A percentile compares a stretch with the other conserved stretches of the same genome.
Conservation (phyloP, 64 coral and sea anemone species). For the Exaiptasia diaphana region DNA sequence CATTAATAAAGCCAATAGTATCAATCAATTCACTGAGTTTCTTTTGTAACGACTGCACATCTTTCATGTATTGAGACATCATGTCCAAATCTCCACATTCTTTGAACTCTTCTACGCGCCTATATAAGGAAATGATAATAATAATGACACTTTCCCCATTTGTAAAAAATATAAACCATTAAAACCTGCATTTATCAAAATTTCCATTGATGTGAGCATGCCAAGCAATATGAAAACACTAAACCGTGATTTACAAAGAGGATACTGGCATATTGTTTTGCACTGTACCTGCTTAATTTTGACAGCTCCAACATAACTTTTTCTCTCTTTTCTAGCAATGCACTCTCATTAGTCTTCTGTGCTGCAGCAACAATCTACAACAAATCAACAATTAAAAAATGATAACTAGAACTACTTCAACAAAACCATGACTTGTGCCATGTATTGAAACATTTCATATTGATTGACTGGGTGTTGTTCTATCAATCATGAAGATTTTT, state of each 20-base stretch:
- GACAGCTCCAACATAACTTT: conserved; percentile 95
- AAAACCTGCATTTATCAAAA: too few relatives aligned
- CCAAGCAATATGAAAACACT: neutral
- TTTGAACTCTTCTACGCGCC: conserved; percentile 97
- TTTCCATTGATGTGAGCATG: too few relatives aligned
- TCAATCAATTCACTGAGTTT: conserved; percentile 85
- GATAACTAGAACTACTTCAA: neutral
- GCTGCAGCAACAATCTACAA: conserved; percentile 77
- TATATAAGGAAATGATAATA: conserved; percentile 1
- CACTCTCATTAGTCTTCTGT: conserved; percentile 86
- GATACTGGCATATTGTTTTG: neutral
- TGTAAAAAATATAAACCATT: too few relatives aligned
- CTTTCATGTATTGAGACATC: conserved; percentile 98
- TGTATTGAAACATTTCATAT: too few relatives aligned
- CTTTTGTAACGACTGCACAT: conserved; percentile 88
- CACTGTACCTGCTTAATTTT: conserved; percentile 75
- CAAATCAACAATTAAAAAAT: neutral
- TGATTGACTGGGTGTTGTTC: too few relatives aligned
- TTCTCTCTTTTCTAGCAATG: conserved; percentile 88
- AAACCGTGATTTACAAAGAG: neutral
- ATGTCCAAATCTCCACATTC: conserved; percentile 92
- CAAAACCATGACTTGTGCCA: too few relatives aligned
- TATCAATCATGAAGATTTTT: too few relatives aligned
- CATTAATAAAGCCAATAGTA: conserved; percentile 87
- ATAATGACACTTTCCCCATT: neutral